A percentile compares a stretch with the other conserved stretches of the same genome.
Conservation (phyloP, 2,888 invertebrate genomes). For the Pterobdella sp. region DNA sequence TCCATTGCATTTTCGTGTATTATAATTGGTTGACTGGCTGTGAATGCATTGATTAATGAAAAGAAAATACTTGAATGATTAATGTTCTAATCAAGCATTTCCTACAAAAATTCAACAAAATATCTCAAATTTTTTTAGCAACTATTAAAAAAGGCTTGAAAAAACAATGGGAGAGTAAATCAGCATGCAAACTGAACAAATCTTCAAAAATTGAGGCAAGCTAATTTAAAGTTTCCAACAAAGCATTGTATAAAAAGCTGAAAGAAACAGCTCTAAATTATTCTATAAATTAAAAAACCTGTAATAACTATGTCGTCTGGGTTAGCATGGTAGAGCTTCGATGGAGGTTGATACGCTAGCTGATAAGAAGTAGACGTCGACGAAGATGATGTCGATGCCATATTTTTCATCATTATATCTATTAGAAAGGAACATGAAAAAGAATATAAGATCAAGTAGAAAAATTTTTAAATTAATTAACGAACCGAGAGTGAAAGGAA, state of each 20-base stretch:
- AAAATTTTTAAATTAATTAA: not conserved
- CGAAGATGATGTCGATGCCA: constrained; percentile 4
- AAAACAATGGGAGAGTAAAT: too few species aligned
- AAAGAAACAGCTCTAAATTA: too few species aligned
- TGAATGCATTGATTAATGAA: not conserved
- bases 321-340: constrained; percentile 3
- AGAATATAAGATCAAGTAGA: not conserved
- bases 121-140: too few species aligned
- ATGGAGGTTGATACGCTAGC: constrained; percentile 12
- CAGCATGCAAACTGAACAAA: too few species aligned
- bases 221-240: too few species aligned
- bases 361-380: constrained; percentile 5
- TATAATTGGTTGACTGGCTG: constrained; percentile 39
- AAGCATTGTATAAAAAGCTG: too few species aligned
- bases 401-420: not conserved
- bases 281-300: not conserved
- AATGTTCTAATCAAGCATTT: too few species aligned
- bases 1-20: constrained; percentile 34
- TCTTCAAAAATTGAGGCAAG: too few species aligned
- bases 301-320: constrained; percentile 7
- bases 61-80: too few species aligned
- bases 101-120: too few species aligned
- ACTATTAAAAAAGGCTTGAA: too few species aligned
- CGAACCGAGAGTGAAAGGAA: constrained; percentile 31
- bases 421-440: not conserved